Evolutionary conservation across 2,113 vertebrate genomes (phyloP), one percentile per base, ranked within the genome.

Genomic region (Dermatemys mawii): DNA sequence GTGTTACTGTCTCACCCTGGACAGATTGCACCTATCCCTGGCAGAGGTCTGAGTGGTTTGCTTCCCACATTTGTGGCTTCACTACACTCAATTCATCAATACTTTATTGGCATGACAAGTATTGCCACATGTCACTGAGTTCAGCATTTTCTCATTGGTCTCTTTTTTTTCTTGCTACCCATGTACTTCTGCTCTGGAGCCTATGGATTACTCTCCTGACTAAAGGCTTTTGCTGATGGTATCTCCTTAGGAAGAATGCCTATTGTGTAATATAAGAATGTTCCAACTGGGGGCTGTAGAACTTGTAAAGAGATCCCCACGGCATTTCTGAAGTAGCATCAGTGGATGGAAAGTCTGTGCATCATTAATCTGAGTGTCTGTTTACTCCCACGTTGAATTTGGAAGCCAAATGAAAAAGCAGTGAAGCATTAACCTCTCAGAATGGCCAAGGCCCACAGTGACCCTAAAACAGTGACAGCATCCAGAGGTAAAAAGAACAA

Each of bases 261-360:
- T 63, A 24, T 2, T 26, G 17, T 3, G 35, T 1, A 53, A 9
- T 44, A 35, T 29, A 4, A 1, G 5, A 5, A 3, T 2, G 0
- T 27, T 29, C n/a, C 50, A 1, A 1, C 13, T 13, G 27, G 46
- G 75, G 26, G 19, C 0, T 0, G 5, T 1, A 0, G 1, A 44
- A 29, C 48, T 80, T 87, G 2, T 16, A 78, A 76, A 51, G 1
- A 0, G 17, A 38, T 50, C 84, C 46, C 73, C 49, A 51, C 19
- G 27, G 32, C 32, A 24, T 24, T 76, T 70, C 41, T 16, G 26
- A 44, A 41, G 26, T 76, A 27, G 38, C 12, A 6, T 76, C 41
- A 54, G 13, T 48, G 29, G 14, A 38, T 2, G 16, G 41, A 76
- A n/a, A 48, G 13, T 21, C n/a, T 5, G 7, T 5, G 53, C 5